Conservation (phyloP, 1,140 invertebrate genomes). For the Conus betulinus region DNA sequence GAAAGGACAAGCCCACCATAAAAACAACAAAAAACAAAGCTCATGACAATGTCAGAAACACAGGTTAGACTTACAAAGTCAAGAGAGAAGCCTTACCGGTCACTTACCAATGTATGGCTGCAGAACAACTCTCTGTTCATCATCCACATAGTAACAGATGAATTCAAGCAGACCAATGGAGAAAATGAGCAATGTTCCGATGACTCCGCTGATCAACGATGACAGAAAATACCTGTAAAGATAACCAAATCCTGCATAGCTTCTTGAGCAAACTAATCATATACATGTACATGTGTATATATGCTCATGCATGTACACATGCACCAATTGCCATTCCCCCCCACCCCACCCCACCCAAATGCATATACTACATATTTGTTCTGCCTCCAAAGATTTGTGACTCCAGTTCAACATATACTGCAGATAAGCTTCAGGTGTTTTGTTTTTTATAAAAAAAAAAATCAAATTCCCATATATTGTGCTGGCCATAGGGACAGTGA, state of each 20-base stretch:
- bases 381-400: too few species aligned
- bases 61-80: background rate
- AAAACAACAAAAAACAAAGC: too few species aligned
- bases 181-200: slow-evolving; percentile 77
- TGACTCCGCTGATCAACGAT: slow-evolving; percentile 89
- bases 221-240: slow-evolving; percentile 84
- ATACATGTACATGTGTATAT: too few species aligned
- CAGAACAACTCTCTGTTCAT: slow-evolving; percentile 60
- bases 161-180: slow-evolving; percentile 64
- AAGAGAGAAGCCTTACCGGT: background rate
- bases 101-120: slow-evolving; percentile 67
- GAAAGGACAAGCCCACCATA: too few species aligned
- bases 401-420: too few species aligned
- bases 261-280: too few species aligned
- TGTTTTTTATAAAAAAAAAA: too few species aligned
- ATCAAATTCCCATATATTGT: too few species aligned
- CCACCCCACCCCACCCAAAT: too few species aligned
- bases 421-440: too few species aligned
- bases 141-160: slow-evolving; percentile 70
- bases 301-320: background rate
- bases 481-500: too few species aligned
- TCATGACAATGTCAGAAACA: background rate
- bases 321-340: background rate
- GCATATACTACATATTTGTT: too few species aligned
- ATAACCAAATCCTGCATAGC: slow-evolving; percentile 3